phyloP scores from a whole-genome alignment of 2,888 invertebrate species.

The Lasioglossum calceatum region DNA sequence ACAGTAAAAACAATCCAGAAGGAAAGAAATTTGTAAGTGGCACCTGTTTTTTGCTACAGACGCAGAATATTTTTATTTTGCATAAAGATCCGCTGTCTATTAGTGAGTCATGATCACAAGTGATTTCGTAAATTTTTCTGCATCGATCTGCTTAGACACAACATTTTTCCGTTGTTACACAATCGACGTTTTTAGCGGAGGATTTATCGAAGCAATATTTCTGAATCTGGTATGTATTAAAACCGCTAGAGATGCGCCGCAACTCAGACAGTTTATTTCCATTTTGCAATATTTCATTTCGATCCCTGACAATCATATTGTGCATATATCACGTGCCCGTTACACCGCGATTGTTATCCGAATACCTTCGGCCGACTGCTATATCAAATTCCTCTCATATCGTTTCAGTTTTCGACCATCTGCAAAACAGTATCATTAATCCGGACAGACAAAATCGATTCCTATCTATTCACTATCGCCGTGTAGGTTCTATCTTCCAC shows the following conservation, averaged over 20 bases:
- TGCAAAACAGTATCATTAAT: not conserved
- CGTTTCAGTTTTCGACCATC: not conserved
- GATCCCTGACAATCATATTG: conserved; percentile 5
- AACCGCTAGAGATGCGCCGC: not conserved
- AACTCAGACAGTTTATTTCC: not conserved
- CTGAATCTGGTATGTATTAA: not conserved
- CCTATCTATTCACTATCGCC: not conserved
- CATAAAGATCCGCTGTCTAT: not conserved
- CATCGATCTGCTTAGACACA: not conserved
- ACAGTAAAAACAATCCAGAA: too few species aligned
- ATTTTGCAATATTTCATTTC: not conserved
- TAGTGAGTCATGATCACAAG: not conserved
- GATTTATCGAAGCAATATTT: not conserved
- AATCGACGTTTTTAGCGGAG: not conserved
- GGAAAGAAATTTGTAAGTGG: too few species aligned
- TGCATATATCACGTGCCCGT: not conserved
- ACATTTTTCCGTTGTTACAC: not conserved
- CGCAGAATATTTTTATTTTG: not conserved
- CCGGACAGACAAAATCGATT: not conserved
- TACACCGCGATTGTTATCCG: not conserved
- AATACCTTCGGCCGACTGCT: not conserved
- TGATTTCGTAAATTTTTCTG: not conserved
- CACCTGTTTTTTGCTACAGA: too few species aligned
- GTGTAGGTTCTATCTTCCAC: not conserved
- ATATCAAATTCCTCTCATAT: not conserved